A percentile compares a stretch with the other conserved stretches of the same genome.
These are phyloP conservation scores for Drosophila histrio DNA, from an alignment of 2,888 invertebrate species.

Conservation along the genomic window DNA sequence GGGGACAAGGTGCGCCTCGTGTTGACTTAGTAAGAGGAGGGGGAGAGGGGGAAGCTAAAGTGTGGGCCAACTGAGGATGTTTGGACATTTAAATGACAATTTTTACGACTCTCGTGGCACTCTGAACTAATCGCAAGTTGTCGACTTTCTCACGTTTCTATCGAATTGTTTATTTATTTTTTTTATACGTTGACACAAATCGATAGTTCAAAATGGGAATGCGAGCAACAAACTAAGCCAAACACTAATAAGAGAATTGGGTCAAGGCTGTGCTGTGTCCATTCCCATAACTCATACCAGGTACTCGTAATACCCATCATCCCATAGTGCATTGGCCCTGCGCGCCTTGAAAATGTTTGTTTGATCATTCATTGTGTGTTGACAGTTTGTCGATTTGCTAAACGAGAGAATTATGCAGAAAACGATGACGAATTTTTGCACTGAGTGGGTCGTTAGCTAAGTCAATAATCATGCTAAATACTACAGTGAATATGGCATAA, in stretches of 20 bases:
- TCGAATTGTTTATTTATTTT: slow-evolving; percentile 9
- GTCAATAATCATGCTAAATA: slow-evolving; percentile 11
- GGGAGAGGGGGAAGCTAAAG: neutral
- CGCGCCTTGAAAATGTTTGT: slow-evolving; percentile 17
- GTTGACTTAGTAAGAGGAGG: neutral
- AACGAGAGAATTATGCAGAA: slow-evolving; percentile 10
- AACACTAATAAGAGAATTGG: slow-evolving; percentile 13
- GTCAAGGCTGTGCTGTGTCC: slow-evolving; percentile 18
- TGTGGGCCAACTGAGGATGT: neutral
- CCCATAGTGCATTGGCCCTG: slow-evolving; percentile 29
- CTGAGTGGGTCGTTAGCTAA: slow-evolving; percentile 3
- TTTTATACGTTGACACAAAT: slow-evolving; percentile 16
- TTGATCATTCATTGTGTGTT: slow-evolving; percentile 17
- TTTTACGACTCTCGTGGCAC: slow-evolving; percentile 5
- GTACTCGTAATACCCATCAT: neutral
- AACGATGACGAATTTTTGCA: slow-evolving; percentile 14
- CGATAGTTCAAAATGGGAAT: slow-evolving; percentile 25
- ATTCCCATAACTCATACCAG: neutral
- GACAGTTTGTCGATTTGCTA: slow-evolving; percentile 2
- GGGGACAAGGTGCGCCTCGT: slow-evolving; percentile 17
- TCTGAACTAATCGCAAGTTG: slow-evolving; percentile 15
- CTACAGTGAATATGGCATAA: neutral
- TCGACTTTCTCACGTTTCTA: slow-evolving; percentile 30
- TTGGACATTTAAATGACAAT: slow-evolving; percentile 9
- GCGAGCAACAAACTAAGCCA: slow-evolving; percentile 6